A percentile compares a stretch with the other conserved stretches of the same genome.
Evolutionary conservation across 2,888 invertebrate genomes (phyloP).

Genomic region (Phalera bucephala): DNA sequence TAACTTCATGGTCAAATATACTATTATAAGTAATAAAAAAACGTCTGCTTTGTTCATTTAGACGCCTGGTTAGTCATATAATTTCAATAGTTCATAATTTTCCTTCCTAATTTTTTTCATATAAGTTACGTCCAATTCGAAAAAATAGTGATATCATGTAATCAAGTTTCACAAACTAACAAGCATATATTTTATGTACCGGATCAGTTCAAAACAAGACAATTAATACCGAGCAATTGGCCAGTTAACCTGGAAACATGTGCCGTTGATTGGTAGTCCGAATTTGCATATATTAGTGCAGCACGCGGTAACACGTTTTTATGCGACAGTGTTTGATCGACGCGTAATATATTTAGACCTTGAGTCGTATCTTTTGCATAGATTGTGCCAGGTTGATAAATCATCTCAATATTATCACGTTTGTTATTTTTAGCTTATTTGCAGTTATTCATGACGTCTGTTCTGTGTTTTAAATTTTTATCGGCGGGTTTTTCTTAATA

Average conservation of each 20-base stretch:
- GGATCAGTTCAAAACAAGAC: constrained; percentile 28
- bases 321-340: neutral
- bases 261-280: constrained; percentile 21
- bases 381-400: neutral
- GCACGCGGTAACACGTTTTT: neutral
- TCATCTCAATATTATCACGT: neutral
- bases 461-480: no score
- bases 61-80: no score
- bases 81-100: no score
- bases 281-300: constrained; percentile 32
- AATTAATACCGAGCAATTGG: constrained; percentile 41
- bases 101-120: constrained; percentile 3
- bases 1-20: no score
- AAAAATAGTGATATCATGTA: no score
- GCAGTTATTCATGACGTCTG: neutral
- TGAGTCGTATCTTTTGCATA: neutral
- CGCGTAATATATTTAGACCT: neutral
- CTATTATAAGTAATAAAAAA: no score
- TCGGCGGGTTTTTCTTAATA: no score
- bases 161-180: neutral
- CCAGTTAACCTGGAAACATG: constrained; percentile 43
- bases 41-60: no score
- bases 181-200: constrained; percentile 2
- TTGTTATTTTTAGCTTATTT: neutral
- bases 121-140: neutral